Conservation (phyloP, 2,888 invertebrate species). For the Apamea crenata region DNA sequence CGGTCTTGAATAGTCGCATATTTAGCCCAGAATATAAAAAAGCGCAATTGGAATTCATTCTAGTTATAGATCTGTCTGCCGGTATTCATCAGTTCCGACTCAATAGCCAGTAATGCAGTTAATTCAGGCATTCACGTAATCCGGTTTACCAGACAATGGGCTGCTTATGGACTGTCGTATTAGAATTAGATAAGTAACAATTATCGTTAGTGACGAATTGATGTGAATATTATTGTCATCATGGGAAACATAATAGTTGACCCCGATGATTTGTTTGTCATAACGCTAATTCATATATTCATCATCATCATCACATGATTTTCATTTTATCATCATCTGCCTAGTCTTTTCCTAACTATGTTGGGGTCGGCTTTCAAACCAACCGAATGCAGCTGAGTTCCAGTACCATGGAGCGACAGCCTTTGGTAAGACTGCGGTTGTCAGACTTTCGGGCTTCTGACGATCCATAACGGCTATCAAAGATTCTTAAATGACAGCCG, state of each 20-base stretch:
- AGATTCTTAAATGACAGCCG: too few relatives aligned
- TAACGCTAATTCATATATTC: too few relatives aligned
- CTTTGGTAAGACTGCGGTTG: too few relatives aligned
- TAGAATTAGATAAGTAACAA: background rate
- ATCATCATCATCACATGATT: too few relatives aligned
- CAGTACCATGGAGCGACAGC: too few relatives aligned
- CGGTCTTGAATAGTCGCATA: background rate
- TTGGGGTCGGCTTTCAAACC: too few relatives aligned
- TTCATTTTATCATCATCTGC: too few relatives aligned
- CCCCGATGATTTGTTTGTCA: background rate
- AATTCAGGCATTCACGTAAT: slow-evolving; percentile 42
- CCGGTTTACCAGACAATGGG: slow-evolving; percentile 2
- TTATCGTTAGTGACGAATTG: background rate
- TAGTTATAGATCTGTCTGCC: slow-evolving; percentile 1
- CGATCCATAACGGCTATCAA: too few relatives aligned
- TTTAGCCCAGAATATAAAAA: slow-evolving; percentile 10
- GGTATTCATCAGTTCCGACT: background rate
- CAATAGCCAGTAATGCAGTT: slow-evolving; percentile 19
- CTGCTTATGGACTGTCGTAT: background rate
- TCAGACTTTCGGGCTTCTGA: too few relatives aligned
- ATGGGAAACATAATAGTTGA: background rate
- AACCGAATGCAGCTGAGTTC: too few relatives aligned
- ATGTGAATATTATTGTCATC: background rate
- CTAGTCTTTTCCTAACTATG: too few relatives aligned
- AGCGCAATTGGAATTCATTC: slow-evolving; percentile 19